Conservation (phyloP, 2,888 invertebrate species). For the Prenolepis imparis region DNA sequence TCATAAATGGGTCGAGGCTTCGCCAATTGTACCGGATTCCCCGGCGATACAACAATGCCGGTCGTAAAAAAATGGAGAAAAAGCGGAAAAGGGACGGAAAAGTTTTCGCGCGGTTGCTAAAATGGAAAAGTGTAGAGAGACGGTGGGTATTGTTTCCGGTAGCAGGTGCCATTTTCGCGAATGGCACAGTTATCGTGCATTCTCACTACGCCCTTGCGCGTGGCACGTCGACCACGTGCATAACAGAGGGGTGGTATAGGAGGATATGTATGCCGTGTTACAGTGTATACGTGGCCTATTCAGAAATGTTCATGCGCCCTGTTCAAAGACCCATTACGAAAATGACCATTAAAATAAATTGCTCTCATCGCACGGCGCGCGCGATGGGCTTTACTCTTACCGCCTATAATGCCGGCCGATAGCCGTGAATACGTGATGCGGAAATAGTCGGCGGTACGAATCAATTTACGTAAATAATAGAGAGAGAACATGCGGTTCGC, state of each 20-base stretch:
- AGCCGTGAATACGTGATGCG: slow-evolving; percentile 70
- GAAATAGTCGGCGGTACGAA: slow-evolving; percentile 80
- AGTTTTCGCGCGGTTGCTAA: slow-evolving; percentile 51
- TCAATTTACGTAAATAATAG: slow-evolving; percentile 83
- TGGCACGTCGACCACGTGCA: slow-evolving; percentile 41
- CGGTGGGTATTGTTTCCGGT: slow-evolving; percentile 60
- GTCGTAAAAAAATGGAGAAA: slow-evolving; percentile 37
- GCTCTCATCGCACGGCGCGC: slow-evolving; percentile 76
- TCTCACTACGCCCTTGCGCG: slow-evolving; percentile 45
- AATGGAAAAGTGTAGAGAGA: slow-evolving; percentile 48
- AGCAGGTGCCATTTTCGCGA: slow-evolving; percentile 65
- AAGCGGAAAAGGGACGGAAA: slow-evolving; percentile 50
- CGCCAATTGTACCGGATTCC: slow-evolving; percentile 27
- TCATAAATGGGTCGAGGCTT: slow-evolving; percentile 36
- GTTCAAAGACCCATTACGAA: slow-evolving; percentile 84
- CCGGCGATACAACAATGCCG: slow-evolving; percentile 19
- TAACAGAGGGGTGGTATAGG: slow-evolving; percentile 11
- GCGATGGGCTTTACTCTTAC: slow-evolving; percentile 27
- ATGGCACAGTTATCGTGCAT: slow-evolving; percentile 62
- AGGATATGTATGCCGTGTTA: slow-evolving; percentile 22
- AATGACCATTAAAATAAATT: slow-evolving; percentile 85
- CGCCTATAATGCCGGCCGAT: slow-evolving; percentile 56
- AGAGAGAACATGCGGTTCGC: slow-evolving; percentile 55
- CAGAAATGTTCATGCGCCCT: slow-evolving; percentile 74
- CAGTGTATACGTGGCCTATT: slow-evolving; percentile 69